A percentile compares a stretch with the other conserved stretches of the same genome.
Evolutionary conservation across 2,797 vertebrate genomes (phyloP).

Genomic region (Apogon hyalosoma): DNA sequence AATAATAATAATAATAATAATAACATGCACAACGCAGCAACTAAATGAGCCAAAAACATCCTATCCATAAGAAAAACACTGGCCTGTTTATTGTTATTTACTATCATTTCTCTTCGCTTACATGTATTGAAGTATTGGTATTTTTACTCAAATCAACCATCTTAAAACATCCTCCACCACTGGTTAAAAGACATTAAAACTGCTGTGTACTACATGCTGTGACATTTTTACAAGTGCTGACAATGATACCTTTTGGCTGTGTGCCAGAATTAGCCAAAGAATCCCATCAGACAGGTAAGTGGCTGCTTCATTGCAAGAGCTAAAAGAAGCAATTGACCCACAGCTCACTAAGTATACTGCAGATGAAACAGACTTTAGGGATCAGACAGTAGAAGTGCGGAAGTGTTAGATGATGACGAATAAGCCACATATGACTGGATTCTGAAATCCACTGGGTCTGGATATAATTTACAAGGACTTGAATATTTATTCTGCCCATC

Average conservation of each 20-base stretch:
- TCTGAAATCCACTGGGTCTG: not conserved
- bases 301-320: conserved; percentile 33
- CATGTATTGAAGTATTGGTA: no score
- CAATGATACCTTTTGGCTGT: conserved; percentile 7
- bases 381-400: not conserved
- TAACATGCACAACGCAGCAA: no score
- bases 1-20: no score
- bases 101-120: no score
- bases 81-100: no score
- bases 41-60: no score
- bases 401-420: not conserved
- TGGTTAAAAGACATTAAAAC: conserved; percentile 19
- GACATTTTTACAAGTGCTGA: no score
- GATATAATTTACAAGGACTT: not conserved
- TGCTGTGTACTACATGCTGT: conserved; percentile 18
- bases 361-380: not conserved
- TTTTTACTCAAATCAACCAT: no score
- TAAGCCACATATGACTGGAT: not conserved
- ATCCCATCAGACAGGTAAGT: conserved; percentile 62
- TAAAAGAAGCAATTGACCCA: conserved; percentile 45
- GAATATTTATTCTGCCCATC: not conserved
- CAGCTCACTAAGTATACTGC: not conserved
- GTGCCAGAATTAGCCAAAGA: conserved; percentile 47
- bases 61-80: no score
- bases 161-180: no score